Conservation (phyloP, 2,888 invertebrate species). For the Drosophila niveifrons region DNA sequence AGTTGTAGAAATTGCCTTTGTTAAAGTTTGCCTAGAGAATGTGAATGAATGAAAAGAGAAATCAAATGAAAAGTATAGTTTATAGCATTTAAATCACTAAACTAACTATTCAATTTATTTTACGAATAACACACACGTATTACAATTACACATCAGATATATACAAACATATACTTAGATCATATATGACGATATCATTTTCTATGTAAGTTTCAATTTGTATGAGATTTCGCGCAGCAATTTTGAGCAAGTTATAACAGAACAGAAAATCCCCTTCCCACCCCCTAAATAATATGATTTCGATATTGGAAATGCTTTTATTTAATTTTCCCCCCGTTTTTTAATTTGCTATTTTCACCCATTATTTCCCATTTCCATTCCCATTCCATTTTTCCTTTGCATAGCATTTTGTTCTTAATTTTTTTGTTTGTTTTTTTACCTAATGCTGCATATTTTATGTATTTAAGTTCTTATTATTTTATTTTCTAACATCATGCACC, state of each 20-base stretch:
- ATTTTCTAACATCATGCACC: conserved; percentile 27
- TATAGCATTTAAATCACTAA: conserved; percentile 68
- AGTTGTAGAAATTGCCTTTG: conserved; percentile 33
- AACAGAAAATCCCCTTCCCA: not conserved
- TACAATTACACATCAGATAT: conserved; percentile 26
- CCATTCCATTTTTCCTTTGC: conserved; percentile 8
- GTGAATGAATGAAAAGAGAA: not conserved
- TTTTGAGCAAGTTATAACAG: conserved; percentile 62
- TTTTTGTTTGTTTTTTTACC: conserved; percentile 21
- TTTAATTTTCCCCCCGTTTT: conserved; percentile 17
- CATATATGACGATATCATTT: conserved; percentile 25
- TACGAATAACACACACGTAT: conserved; percentile 30
- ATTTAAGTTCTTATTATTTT: conserved; percentile 53
- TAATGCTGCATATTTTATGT: conserved; percentile 49
- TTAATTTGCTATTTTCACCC: conserved; percentile 22
- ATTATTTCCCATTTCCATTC: conserved; percentile 1
- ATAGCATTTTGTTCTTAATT: conserved; percentile 29
- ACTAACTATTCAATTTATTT: conserved; percentile 14
- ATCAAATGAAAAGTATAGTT: conserved; percentile 57
- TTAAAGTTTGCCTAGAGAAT: conserved; percentile 8
- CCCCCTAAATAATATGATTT: conserved; percentile 43
- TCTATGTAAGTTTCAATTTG: conserved; percentile 67
- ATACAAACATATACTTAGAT: not conserved
- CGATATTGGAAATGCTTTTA: conserved; percentile 8
- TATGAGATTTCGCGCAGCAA: conserved; percentile 72